A percentile compares a stretch with the other conserved stretches of the same genome.
Evolutionary conservation across 2,797 vertebrate genomes (phyloP).

Genomic region (Euphonia xanthogaster): DNA sequence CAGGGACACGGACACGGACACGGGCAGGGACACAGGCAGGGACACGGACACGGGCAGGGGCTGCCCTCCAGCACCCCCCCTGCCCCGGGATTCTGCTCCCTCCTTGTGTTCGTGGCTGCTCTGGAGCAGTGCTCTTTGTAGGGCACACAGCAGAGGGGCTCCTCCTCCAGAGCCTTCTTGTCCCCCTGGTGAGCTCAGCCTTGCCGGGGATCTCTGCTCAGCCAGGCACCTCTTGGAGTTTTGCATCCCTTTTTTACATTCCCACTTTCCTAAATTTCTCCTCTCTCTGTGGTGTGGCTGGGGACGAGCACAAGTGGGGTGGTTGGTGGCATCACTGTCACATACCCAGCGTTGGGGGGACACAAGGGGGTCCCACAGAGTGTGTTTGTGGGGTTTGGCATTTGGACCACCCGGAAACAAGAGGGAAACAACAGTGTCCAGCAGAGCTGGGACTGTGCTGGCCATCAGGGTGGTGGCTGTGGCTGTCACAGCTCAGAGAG

Average conservation of each 20-base stretch:
- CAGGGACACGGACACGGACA: too few relatives aligned
- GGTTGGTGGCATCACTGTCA: rapidly evolving
- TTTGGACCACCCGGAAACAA: background rate
- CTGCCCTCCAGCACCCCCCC: background rate
- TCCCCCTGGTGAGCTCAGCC: background rate
- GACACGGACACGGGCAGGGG: too few relatives aligned
- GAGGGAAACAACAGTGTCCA: rapidly evolving
- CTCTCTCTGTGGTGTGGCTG: rapidly evolving
- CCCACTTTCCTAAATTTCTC: rapidly evolving
- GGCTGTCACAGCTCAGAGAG: rapidly evolving
- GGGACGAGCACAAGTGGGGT: rapidly evolving
- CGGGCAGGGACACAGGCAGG: too few relatives aligned
- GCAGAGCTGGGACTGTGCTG: background rate
- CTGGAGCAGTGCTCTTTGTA: rapidly evolving
- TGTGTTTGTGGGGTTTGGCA: background rate
- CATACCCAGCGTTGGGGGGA: rapidly evolving
- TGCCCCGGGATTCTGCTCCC: rapidly evolving
- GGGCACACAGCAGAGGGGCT: background rate
- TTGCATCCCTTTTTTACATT: background rate
- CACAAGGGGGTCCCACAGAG: background rate
- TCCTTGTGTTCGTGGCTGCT: rapidly evolving
- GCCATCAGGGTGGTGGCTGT: too few relatives aligned
- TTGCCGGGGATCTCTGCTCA: background rate
- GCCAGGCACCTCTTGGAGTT: background rate
- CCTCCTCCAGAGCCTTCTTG: background rate